These are phyloP conservation scores for Callionymus lyra DNA, from an alignment of 2,113 vertebrate species.

Conservation along the genomic window DNA sequence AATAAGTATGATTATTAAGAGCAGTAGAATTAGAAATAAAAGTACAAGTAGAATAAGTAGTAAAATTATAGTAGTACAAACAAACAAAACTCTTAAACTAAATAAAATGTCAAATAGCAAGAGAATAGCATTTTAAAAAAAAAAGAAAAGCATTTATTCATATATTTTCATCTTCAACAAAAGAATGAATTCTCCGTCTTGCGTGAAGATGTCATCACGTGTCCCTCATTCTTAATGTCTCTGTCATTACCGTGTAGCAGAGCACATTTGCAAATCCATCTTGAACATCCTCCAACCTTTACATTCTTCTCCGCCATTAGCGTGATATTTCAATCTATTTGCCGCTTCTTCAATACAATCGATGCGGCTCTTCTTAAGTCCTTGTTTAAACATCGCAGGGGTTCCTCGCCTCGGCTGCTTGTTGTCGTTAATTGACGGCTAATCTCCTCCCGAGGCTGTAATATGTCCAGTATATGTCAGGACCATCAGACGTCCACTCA, in stretches of 20 bases:
- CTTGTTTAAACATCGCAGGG: constrained; percentile 43
- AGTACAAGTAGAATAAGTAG: no score
- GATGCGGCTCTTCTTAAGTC: constrained; percentile 46
- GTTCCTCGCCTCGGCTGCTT: constrained; percentile 54
- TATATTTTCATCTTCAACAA: no score
- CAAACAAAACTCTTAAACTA: no score
- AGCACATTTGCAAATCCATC: constrained; percentile 5
- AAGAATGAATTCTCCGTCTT: no score
- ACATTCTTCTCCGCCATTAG: constrained; percentile 33
- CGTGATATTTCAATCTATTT: constrained; percentile 51
- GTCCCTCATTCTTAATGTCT: constrained; percentile 3
- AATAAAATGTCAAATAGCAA: no score
- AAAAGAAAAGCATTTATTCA: no score
- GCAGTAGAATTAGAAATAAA: no score
- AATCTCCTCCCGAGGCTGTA: constrained; percentile 29
- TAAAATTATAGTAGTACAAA: no score
- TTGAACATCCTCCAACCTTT: constrained; percentile 28
- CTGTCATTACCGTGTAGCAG: constrained; percentile 14
- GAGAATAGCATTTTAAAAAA: no score
- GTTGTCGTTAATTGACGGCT: constrained; percentile 53
- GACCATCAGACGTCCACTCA: constrained; percentile 2
- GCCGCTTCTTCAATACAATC: constrained; percentile 49
- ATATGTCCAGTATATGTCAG: constrained; percentile 45
- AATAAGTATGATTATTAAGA: no score
- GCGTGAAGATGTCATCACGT: no score